Evolutionary conservation across 1,140 invertebrate species (phyloP).

Genomic region (Spodoptera frugiperda): DNA sequence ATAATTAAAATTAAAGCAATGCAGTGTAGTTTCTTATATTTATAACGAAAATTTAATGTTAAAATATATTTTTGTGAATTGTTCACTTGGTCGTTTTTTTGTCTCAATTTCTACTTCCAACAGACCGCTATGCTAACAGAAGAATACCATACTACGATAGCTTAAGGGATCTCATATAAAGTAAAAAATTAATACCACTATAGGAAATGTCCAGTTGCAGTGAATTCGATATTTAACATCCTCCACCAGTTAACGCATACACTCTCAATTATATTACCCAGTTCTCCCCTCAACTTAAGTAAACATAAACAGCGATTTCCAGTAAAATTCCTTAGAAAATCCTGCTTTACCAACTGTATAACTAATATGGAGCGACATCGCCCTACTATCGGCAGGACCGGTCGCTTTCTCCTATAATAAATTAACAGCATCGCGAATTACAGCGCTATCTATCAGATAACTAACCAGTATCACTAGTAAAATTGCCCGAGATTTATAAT

Average conservation of each 20-base stretch:
- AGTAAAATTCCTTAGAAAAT: constrained; percentile 27
- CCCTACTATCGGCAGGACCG: constrained; percentile 20
- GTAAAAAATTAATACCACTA: background rate
- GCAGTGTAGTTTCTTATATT: constrained; percentile 37
- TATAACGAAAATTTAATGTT: constrained; percentile 29
- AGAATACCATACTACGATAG: no score
- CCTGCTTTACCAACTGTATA: constrained; percentile 6
- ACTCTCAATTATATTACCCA: constrained; percentile 25
- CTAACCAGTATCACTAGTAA: constrained; percentile 11
- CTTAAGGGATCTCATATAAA: no score
- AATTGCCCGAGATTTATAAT: constrained; percentile 27
- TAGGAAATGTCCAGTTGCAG: background rate
- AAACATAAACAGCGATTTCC: constrained; percentile 4
- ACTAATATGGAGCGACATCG: constrained; percentile 36
- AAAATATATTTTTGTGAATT: background rate
- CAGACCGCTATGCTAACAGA: no score
- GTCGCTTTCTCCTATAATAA: constrained; percentile 32
- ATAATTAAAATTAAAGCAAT: constrained; percentile 5
- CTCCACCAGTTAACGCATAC: background rate
- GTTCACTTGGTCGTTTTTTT: no score
- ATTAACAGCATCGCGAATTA: constrained; percentile 30
- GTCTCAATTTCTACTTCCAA: no score
- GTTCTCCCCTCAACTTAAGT: constrained; percentile 7
- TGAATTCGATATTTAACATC: background rate
- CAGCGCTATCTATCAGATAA: constrained; percentile 29